Percentiles rank a stretch among this genome's conserved stretches.
phyloP scores from a whole-genome alignment of 2,113 vertebrate species.

The Microtus ochrogaster region DNA sequence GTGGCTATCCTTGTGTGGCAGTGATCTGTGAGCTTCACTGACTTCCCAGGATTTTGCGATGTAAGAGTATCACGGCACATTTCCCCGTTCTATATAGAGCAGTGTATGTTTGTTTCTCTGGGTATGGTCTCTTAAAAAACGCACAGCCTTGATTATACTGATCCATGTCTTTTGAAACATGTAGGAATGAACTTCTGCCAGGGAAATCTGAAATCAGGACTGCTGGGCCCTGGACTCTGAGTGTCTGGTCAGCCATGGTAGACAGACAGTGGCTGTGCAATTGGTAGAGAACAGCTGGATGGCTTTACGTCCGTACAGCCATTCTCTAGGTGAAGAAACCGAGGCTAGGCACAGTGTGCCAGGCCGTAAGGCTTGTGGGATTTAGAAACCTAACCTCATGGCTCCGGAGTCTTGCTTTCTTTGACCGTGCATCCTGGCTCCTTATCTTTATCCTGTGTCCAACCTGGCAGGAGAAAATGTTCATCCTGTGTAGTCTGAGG shows the following conservation, averaged over 20 bases:
- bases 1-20: neutral
- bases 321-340: neutral
- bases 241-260: neutral
- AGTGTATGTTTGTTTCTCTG: neutral
- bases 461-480: neutral
- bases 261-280: neutral
- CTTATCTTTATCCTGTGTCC: neutral
- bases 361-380: neutral
- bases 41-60: neutral
- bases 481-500: neutral
- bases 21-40: neutral
- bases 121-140: neutral
- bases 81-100: neutral
- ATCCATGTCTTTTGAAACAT: neutral
- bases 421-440: fast-evolving
- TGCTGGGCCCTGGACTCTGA: neutral
- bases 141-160: neutral
- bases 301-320: neutral
- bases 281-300: neutral
- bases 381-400: neutral
- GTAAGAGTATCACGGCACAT: too few relatives aligned
- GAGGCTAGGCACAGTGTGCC: neutral
- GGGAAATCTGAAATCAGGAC: neutral
- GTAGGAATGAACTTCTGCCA: neutral
- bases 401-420: neutral